Base-by-base conservation (phyloP, 2,113 vertebrate species). In the Calidris pygmaea region DNA sequence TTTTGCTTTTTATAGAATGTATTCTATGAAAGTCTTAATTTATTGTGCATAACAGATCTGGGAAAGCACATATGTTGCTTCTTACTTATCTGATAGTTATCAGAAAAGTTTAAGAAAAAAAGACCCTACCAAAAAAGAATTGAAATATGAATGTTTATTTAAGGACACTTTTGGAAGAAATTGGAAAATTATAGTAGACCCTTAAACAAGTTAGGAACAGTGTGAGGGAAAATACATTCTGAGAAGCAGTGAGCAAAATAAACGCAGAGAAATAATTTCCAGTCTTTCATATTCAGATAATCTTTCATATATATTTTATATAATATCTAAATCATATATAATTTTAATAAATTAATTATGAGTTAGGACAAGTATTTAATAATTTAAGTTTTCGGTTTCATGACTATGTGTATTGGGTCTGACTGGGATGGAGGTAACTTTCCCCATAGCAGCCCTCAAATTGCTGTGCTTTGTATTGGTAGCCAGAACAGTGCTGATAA, bases 331-430 rank as follows among this genome's bases (percentile, higher is more conserved):
- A 34, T 30, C 14, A 21, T 26, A 4, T 8, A 12, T 71, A 1
- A 50, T 79, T 93, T 83, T 37, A 50, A 79, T 67, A 41, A 37
- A 71, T 14, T 30, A 39, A 14, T 34, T 5, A 3, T 5, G 6
- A 65, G 1, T 76, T 85, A 50, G 3, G 27, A 55, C 7, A 91
- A 72, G 72, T 47, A 29, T 6, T 48, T 56, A 41, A 20, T 12
- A 67, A n/a, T 24, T 70, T 63, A 59, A 29, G 4, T 63, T 83
- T 88, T 62, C 27, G 14, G 2, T 58, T 84, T 63, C 19, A 14
- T 52, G 20, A 29, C 52, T 50, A 14, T 0, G 1, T 52, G 7
- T 14, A 6, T 32, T 63, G 7, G 3, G 8, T 56, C 10, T 32
- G 24, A 7, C 39, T 73, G n/a, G 9, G 27, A 29, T 20, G 6